These are phyloP conservation scores for Lordiphosa clarofinis DNA, from an alignment of 1,140 invertebrate genomes.

Conservation along the genomic window DNA sequence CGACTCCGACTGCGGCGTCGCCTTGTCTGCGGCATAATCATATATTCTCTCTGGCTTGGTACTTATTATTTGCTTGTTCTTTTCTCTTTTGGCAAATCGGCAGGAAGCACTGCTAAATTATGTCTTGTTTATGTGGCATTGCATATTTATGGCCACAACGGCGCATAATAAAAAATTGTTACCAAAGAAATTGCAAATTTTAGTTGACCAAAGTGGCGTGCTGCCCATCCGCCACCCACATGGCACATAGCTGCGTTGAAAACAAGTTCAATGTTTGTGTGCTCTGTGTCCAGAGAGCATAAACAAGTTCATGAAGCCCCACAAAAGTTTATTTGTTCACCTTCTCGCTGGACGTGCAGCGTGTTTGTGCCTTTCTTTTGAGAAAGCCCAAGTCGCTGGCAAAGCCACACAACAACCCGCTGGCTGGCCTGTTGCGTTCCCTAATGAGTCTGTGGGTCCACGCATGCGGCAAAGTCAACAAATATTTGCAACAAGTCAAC, in stretches of 20 bases:
- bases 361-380: constrained; percentile 23
- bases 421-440: constrained; percentile 28
- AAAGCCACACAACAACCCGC: constrained; percentile 4
- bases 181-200: constrained; percentile 66
- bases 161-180: constrained; percentile 67
- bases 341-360: constrained; percentile 46
- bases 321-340: constrained; percentile 65
- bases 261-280: constrained; percentile 77
- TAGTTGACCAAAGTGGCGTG: constrained; percentile 58
- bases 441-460: constrained; percentile 54
- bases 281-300: constrained; percentile 46
- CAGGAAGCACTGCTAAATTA: constrained; percentile 74
- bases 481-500: constrained; percentile 73
- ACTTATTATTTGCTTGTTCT: constrained; percentile 72
- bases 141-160: constrained; percentile 69
- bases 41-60: constrained; percentile 62
- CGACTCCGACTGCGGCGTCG: constrained; percentile 42
- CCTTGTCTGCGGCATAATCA: constrained; percentile 74
- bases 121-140: constrained; percentile 77
- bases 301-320: constrained; percentile 72
- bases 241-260: constrained; percentile 27
- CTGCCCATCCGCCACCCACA: background rate
- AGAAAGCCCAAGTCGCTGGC: constrained; percentile 45
- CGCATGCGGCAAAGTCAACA: constrained; percentile 60
- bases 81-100: constrained; percentile 65